phyloP scores from a whole-genome alignment of 2,797 vertebrate genomes.

The Potorous gilbertii region DNA sequence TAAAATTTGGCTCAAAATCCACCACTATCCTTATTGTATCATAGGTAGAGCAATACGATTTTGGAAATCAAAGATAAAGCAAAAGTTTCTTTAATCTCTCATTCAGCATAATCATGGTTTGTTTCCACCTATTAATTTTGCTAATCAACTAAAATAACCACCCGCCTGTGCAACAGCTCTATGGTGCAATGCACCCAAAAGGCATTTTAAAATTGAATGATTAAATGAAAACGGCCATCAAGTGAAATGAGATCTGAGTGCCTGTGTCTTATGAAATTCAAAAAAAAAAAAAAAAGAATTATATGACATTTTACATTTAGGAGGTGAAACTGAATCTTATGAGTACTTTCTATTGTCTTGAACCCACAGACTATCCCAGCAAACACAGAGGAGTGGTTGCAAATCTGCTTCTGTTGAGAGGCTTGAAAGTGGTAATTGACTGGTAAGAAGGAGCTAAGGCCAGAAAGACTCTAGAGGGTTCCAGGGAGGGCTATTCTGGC shows the following conservation, averaged over 20 bases:
- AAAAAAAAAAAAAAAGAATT: neutral
- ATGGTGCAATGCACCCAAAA: neutral
- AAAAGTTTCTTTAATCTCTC: neutral
- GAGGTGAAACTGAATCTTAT: neutral
- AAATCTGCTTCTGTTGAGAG: neutral
- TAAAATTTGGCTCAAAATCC: neutral
- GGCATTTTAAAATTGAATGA: neutral
- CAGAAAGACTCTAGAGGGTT: neutral
- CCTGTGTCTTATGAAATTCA: neutral
- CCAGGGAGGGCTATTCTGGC: neutral
- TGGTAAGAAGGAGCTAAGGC: neutral
- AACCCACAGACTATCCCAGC: neutral
- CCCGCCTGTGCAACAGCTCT: neutral
- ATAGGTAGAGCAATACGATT: neutral
- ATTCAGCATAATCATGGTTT: too few relatives aligned
- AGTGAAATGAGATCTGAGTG: neutral
- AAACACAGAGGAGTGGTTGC: neutral
- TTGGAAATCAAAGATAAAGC: neutral
- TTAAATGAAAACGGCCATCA: neutral
- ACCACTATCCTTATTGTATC: neutral
- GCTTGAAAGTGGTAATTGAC: neutral
- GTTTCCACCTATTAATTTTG: neutral
- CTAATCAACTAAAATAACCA: constrained; percentile 16
- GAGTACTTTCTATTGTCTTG: neutral
- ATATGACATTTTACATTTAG: neutral